Conservation (phyloP, 2,797 vertebrate species). For the Dermochelys coriacea region DNA sequence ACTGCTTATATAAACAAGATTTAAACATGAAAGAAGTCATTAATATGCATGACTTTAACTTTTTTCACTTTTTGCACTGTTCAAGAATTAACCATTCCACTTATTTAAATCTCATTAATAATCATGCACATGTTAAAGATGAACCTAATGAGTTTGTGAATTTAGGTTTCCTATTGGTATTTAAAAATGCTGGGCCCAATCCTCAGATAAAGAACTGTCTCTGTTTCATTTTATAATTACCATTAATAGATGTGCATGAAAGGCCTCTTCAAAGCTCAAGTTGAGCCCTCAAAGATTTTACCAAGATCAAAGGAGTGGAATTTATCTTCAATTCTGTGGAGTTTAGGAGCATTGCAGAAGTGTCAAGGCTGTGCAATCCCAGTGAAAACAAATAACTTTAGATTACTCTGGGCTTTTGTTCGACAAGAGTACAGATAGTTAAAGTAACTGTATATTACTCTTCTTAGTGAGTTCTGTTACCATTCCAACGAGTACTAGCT, state of each 20-base stretch:
- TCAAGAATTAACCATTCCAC: background rate
- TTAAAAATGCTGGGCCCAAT: background rate
- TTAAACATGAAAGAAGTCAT: background rate
- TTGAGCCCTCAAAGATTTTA: background rate
- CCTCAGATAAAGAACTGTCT: background rate
- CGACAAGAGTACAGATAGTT: background rate
- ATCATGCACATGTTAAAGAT: background rate
- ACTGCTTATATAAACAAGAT: background rate
- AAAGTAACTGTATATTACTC: fast-evolving
- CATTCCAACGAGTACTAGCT: background rate
- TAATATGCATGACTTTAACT: background rate
- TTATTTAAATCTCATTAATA: background rate
- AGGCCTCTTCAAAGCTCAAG: background rate
- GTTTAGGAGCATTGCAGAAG: background rate
- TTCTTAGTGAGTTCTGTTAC: background rate
- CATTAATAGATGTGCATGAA: background rate
- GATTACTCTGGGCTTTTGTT: background rate
- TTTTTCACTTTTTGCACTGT: background rate
- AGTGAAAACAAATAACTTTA: background rate
- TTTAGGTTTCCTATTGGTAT: background rate
- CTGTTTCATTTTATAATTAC: background rate
- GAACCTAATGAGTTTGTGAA: background rate
- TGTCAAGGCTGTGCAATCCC: background rate
- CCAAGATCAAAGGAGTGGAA: background rate
- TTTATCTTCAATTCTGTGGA: background rate